Evolutionary conservation across 2,797 vertebrate genomes (phyloP), one percentile per base, ranked within the genome.

Genomic region (Amphiprion clarkii): DNA sequence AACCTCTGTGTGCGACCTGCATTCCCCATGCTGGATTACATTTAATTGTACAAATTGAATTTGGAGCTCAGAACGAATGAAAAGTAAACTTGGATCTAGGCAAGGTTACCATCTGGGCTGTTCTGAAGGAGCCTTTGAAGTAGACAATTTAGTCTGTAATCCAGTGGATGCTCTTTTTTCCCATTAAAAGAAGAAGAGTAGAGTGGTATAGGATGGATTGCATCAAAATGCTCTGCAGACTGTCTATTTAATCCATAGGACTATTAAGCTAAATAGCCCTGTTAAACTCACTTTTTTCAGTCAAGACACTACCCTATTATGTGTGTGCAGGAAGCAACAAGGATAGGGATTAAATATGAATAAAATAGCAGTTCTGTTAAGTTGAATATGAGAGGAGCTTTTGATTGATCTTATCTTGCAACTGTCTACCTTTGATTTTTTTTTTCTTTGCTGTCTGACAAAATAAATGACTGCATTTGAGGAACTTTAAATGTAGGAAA

Each of bases 21-120:
- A 58, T 74, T 79, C 61, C 76, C 75, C 19, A 42, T 78, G 76
- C 83, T 59, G 77, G 76, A 85, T 82, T 82, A 67, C 81, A 75
- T 78, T 78, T 86, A 83, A 91, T 91, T 89, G 80, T 83, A 49
- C 62, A 61, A 82, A 89, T 86, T 85, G 42, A 83, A 81, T 83
- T 80, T 67, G 66, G 54, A 74, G 70, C 74, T 42, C 62, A 51
- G 65, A 80, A 78, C 16, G 13, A 79, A 67, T 64, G 54, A 79
- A 74, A 75, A 53, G 67, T 82, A 82, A 89, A 89, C 85, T 82
- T 75, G 64, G 25, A 81, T 83, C 19, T 8, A 52, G 60, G 52
- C 31, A 27, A 84, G 59, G 78, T 69, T 81, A 60, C 55, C 54
- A 53, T 67, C 62, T 84, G 10, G 16, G 42, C 56, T 72, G 46